A percentile compares a stretch with the other conserved stretches of the same genome.
Evolutionary conservation across 1,140 invertebrate species (phyloP).

Genomic region (Drosophila mojavensis): DNA sequence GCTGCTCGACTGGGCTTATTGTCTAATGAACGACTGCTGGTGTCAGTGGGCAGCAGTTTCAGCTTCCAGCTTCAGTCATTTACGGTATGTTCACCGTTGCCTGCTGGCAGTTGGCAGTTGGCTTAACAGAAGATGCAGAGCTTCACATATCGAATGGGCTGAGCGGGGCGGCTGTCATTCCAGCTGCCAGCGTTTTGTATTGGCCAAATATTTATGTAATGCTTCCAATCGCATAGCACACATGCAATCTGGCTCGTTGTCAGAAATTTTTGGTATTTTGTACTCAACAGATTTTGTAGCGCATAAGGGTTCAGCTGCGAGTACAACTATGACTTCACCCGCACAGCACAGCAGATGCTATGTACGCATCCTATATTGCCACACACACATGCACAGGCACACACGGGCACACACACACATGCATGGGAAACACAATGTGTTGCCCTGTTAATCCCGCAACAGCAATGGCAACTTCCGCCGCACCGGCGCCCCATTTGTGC

Average conservation of each 20-base stretch:
- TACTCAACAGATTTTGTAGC: slow-evolving; percentile 57
- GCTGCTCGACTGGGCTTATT: slow-evolving; percentile 31
- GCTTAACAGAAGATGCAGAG: slow-evolving; percentile 8
- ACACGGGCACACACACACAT: slow-evolving; percentile 2
- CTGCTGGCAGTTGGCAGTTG: neutral
- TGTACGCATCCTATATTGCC: slow-evolving; percentile 37
- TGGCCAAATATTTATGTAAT: slow-evolving; percentile 72
- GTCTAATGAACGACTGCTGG: slow-evolving; percentile 47
- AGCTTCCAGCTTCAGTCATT: slow-evolving; percentile 23
- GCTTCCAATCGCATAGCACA: slow-evolving; percentile 24
- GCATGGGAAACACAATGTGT: slow-evolving; percentile 17
- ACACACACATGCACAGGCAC: slow-evolving; percentile 8
- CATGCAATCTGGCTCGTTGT: slow-evolving; percentile 1
- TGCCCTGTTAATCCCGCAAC: slow-evolving; percentile 66
- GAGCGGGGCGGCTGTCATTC: slow-evolving; percentile 22
- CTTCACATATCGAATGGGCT: slow-evolving; percentile 3
- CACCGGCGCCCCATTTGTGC: slow-evolving; percentile 23
- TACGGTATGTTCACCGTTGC: slow-evolving; percentile 1
- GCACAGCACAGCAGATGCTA: slow-evolving; percentile 42
- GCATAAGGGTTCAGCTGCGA: slow-evolving; percentile 11
- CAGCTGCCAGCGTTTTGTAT: slow-evolving; percentile 35
- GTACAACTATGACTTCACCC: slow-evolving; percentile 22
- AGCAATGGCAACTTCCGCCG: slow-evolving; percentile 45
- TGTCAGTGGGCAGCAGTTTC: slow-evolving; percentile 17
- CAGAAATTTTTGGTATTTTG: slow-evolving; percentile 58